These are phyloP conservation scores for Bombus consobrinus DNA, from an alignment of 1,140 invertebrate species.

Conservation along the genomic window DNA sequence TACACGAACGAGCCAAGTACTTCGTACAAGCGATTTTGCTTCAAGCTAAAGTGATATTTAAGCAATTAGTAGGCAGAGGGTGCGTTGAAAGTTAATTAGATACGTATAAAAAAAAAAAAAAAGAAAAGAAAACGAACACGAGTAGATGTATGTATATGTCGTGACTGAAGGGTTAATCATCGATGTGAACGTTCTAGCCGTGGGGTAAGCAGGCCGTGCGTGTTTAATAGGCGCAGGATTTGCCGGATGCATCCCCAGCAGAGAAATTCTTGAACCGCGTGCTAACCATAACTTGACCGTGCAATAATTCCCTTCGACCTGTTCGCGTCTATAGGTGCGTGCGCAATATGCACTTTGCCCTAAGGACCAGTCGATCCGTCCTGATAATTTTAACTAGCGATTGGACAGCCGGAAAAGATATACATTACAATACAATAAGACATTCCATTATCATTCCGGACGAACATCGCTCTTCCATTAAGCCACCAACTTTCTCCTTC, in stretches of 20 bases:
- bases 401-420: constrained; percentile 29
- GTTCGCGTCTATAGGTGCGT: background rate
- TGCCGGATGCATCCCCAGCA: background rate
- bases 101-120: background rate
- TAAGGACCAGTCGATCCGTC: constrained; percentile 41
- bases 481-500: background rate
- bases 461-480: background rate
- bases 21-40: too few relatives aligned
- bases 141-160: background rate
- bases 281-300: constrained; percentile 14
- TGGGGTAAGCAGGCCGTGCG: background rate
- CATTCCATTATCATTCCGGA: background rate
- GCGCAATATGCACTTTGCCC: constrained; percentile 30
- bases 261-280: constrained; percentile 16
- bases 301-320: constrained; percentile 44
- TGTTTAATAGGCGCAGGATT: background rate
- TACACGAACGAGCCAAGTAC: too few relatives aligned
- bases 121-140: background rate
- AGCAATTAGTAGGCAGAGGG: too few relatives aligned
- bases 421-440: background rate
- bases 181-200: constrained; percentile 13
- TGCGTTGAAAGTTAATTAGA: too few relatives aligned
- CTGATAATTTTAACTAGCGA: constrained; percentile 50
- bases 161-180: background rate
- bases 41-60: too few relatives aligned